Percentiles rank a stretch among this genome's conserved stretches.
Conservation (phyloP, 2,888 invertebrate genomes). For the Platycheirus albimanus region DNA sequence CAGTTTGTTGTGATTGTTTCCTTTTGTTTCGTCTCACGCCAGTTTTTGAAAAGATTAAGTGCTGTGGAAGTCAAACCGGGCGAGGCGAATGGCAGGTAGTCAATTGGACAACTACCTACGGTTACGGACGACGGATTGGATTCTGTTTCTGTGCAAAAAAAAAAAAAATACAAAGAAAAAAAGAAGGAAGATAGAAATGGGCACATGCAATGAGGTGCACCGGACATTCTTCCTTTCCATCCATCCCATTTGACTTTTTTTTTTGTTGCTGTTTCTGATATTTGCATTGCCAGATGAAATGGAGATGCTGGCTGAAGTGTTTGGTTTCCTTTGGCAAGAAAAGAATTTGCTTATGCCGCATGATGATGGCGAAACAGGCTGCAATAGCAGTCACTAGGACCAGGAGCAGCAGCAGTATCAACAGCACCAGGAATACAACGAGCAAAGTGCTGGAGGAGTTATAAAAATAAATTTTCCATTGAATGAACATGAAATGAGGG, state of each 20-base stretch:
- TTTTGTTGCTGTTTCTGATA: conserved; percentile 12
- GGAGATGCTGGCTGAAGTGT: conserved; percentile 55
- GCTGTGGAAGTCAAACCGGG: conserved; percentile 62
- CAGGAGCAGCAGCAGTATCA: no score
- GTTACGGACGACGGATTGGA: conserved; percentile 39
- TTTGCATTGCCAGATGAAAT: conserved; percentile 61
- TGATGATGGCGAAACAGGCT: conserved; percentile 11
- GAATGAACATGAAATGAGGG: conserved; percentile 57
- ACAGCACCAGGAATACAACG: no score
- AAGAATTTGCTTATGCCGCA: conserved; percentile 60
- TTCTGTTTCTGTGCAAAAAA: conserved; percentile 12
- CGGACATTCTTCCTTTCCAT: conserved; percentile 51
- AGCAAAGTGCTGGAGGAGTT: conserved; percentile 40
- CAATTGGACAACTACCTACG: conserved; percentile 66
- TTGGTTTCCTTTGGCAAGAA: conserved; percentile 62
- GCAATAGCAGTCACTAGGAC: no score
- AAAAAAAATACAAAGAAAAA: neutral
- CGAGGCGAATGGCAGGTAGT: conserved; percentile 64
- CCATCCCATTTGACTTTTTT: conserved; percentile 27
- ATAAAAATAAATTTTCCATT: conserved; percentile 56
- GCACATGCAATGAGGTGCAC: conserved; percentile 63
- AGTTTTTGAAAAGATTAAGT: conserved; percentile 63
- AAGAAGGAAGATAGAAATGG: conserved; percentile 34
- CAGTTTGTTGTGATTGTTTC: conserved; percentile 71
- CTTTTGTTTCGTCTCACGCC: conserved; percentile 69